Evolutionary conservation across 1,140 invertebrate genomes (phyloP).

Genomic region (Teleogryllus occipitalis): DNA sequence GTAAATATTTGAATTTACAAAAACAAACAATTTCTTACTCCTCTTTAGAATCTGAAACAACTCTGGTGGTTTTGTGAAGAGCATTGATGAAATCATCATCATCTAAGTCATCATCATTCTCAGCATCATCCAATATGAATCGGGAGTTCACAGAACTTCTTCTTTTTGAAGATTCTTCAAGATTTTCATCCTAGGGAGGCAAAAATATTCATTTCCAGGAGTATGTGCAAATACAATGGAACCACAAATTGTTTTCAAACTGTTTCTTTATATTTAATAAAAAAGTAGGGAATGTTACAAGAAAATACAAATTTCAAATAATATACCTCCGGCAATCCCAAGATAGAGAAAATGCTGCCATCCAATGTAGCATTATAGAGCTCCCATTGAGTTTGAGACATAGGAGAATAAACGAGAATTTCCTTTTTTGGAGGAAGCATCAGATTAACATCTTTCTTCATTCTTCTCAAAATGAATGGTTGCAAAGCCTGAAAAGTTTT

Average conservation of each 20-base stretch:
- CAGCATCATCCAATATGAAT: too few species aligned
- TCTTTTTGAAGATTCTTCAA: too few species aligned
- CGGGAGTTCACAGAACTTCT: too few species aligned
- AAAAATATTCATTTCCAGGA: too few species aligned
- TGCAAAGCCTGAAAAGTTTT: slow-evolving; percentile 40
- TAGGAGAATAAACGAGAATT: slow-evolving; percentile 53
- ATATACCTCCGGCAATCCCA: not conserved
- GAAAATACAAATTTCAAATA: too few species aligned
- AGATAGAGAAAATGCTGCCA: not conserved
- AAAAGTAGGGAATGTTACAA: too few species aligned
- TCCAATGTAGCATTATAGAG: slow-evolving; percentile 42
- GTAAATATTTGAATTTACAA: not conserved
- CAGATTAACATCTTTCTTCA: slow-evolving; percentile 56
- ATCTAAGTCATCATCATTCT: too few species aligned
- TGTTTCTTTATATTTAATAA: too few species aligned
- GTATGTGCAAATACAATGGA: too few species aligned
- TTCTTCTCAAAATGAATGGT: slow-evolving; percentile 58
- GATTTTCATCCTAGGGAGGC: too few species aligned
- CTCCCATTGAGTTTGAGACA: slow-evolving; percentile 49
- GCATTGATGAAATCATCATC: not conserved
- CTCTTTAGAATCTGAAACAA: not conserved
- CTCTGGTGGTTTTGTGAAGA: not conserved
- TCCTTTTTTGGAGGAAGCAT: slow-evolving; percentile 56
- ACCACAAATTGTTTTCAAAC: too few species aligned
- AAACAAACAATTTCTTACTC: not conserved